These are phyloP conservation scores for Drosophila asahinai DNA, from an alignment of 1,140 invertebrate species.

Conservation along the genomic window DNA sequence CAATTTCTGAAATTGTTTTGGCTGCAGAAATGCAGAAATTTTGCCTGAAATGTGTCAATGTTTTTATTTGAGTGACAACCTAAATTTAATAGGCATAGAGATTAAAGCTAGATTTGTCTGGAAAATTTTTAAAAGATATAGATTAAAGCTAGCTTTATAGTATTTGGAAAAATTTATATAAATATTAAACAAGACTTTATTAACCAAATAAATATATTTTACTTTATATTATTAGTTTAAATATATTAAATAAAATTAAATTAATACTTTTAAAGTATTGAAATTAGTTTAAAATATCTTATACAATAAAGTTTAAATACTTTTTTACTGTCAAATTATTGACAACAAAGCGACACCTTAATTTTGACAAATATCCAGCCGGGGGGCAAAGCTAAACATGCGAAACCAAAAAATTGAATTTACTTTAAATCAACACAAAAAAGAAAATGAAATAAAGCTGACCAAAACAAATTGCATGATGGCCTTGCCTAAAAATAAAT, in stretches of 20 bases:
- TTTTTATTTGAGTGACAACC: slow-evolving; percentile 15
- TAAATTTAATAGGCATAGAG: slow-evolving; percentile 3
- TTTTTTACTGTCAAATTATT: not conserved
- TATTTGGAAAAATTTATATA: too few species aligned
- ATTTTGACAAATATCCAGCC: slow-evolving; percentile 5
- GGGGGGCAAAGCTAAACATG: not conserved
- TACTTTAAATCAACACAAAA: slow-evolving; percentile 21
- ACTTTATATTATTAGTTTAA: too few species aligned
- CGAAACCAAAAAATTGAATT: not conserved
- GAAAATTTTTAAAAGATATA: not conserved
- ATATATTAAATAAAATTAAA: too few species aligned
- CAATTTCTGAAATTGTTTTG: slow-evolving; percentile 47
- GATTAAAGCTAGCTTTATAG: not conserved
- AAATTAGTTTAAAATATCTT: not conserved
- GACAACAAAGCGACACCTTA: not conserved
- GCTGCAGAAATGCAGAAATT: slow-evolving; percentile 23
- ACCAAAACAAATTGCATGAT: slow-evolving; percentile 7
- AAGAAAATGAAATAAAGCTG: slow-evolving; percentile 16
- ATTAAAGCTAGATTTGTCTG: not conserved
- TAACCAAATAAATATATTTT: too few species aligned
- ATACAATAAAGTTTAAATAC: not conserved
- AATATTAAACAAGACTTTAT: too few species aligned
- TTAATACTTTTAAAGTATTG: too few species aligned
- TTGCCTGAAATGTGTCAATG: slow-evolving; percentile 46
- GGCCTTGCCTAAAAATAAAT: slow-evolving; percentile 21